Conservation (phyloP, 1,140 invertebrate species). For the Pinna nobilis region DNA sequence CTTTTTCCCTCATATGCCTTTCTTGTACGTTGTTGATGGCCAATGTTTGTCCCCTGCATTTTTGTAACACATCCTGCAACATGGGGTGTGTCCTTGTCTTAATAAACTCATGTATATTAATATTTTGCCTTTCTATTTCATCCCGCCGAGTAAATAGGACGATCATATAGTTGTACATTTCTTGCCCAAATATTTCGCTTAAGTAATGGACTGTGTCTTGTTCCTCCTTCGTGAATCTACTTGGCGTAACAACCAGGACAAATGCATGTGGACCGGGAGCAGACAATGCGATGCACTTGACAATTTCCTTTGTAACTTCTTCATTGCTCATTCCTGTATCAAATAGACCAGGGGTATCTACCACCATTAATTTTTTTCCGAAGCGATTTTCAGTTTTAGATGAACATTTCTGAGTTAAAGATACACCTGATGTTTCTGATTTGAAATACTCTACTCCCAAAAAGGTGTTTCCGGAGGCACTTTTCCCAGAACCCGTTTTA, state of each 20-base stretch:
- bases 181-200: slow-evolving; percentile 6
- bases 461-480: slow-evolving; percentile 18
- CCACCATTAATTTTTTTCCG: slow-evolving; percentile 24
- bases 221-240: slow-evolving; percentile 26
- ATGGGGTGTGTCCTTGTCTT: background rate
- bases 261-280: slow-evolving; percentile 48
- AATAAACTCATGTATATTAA: background rate
- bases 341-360: slow-evolving; percentile 49
- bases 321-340: slow-evolving; percentile 39
- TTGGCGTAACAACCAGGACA: background rate
- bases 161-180: slow-evolving; percentile 2
- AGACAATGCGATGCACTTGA: slow-evolving; percentile 41
- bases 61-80: background rate
- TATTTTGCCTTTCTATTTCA: background rate
- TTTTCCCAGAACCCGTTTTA: slow-evolving; percentile 28
- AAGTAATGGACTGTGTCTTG: slow-evolving; percentile 20
- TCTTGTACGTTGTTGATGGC: slow-evolving; percentile 16
- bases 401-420: slow-evolving; percentile 1
- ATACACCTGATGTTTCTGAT: background rate
- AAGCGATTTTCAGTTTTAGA: background rate
- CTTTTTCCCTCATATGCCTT: background rate
- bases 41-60: background rate
- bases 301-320: slow-evolving; percentile 35
- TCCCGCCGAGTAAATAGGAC: slow-evolving; percentile 1
- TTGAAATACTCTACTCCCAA: background rate